Conservation (phyloP, 2,797 vertebrate species). For the Neoniphon sammara region DNA sequence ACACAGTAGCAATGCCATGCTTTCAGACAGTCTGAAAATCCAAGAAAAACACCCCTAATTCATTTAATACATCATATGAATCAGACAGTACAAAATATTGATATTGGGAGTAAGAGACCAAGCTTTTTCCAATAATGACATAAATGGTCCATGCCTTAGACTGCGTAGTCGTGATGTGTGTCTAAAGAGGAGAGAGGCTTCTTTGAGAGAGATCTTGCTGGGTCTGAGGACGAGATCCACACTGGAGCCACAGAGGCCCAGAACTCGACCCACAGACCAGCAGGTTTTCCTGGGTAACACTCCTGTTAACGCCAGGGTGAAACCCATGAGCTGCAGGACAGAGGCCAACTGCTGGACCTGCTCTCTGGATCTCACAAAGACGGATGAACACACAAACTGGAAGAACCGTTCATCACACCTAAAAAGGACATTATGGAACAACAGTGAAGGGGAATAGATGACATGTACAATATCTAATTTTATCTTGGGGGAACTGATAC, state of each 20-base stretch:
- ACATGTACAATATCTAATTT: no score
- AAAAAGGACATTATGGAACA: not conserved
- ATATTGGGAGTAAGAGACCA: accelerated
- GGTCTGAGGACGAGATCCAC: slow-evolving; percentile 60
- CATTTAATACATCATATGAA: not conserved
- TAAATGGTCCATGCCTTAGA: slow-evolving; percentile 43
- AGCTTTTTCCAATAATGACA: no score
- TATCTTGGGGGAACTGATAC: no score
- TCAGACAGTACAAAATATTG: not conserved
- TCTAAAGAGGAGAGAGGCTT: slow-evolving; percentile 48
- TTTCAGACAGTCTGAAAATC: slow-evolving; percentile 28
- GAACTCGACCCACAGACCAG: slow-evolving; percentile 52
- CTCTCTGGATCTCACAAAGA: slow-evolving; percentile 38
- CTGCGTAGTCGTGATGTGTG: slow-evolving; percentile 39
- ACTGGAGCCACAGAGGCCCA: slow-evolving; percentile 29
- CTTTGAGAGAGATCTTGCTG: slow-evolving; percentile 44
- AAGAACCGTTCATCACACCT: slow-evolving; percentile 44
- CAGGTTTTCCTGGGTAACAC: slow-evolving; percentile 45
- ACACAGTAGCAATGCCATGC: slow-evolving; percentile 23
- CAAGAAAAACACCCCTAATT: not conserved
- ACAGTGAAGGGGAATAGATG: no score
- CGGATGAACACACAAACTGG: slow-evolving; percentile 38
- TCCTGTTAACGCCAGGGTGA: slow-evolving; percentile 43
- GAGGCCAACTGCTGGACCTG: slow-evolving; percentile 35
- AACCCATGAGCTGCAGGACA: slow-evolving; percentile 52